Conservation (phyloP, 2,113 vertebrate species). For the Empidonax alnorum region DNA sequence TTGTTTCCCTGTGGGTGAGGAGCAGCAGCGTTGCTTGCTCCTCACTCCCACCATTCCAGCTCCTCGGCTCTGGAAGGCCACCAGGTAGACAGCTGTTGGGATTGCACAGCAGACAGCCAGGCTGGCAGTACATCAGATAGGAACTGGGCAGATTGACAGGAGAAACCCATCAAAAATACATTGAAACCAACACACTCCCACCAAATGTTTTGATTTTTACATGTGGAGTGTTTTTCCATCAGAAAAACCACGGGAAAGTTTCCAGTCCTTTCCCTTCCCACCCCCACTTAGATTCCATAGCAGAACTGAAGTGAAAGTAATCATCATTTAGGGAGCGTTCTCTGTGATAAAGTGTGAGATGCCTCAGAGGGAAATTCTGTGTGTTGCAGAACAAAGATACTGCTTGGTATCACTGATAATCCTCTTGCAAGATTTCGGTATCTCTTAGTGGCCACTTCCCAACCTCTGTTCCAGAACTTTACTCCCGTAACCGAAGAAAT, state of each 20-base stretch:
- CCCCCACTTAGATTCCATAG: not conserved
- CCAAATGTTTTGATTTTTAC: conserved; percentile 38
- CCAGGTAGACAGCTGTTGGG: conserved; percentile 28
- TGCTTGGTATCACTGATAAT: not conserved
- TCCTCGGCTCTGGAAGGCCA: not conserved
- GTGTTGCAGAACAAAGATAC: conserved; percentile 15
- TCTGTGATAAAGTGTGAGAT: conserved; percentile 11
- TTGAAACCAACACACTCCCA: not conserved
- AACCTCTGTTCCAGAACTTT: not conserved
- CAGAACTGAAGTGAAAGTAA: conserved; percentile 30
- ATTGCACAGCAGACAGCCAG: not conserved
- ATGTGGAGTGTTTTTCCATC: conserved; percentile 18
- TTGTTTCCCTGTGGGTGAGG: not conserved
- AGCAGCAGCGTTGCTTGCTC: not conserved
- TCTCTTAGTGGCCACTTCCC: not conserved
- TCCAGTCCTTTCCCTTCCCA: not conserved
- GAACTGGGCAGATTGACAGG: not conserved
- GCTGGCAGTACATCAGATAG: conserved; percentile 14
- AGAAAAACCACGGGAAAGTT: not conserved
- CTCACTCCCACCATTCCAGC: accelerated
- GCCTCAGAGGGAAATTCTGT: conserved; percentile 15
- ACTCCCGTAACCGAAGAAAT: not conserved
- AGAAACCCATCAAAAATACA: conserved; percentile 30
- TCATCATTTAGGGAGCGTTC: not conserved
- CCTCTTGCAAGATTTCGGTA: not conserved